phyloP scores from a whole-genome alignment of 2,888 invertebrate species.

The Steinernema hermaphroditum region DNA sequence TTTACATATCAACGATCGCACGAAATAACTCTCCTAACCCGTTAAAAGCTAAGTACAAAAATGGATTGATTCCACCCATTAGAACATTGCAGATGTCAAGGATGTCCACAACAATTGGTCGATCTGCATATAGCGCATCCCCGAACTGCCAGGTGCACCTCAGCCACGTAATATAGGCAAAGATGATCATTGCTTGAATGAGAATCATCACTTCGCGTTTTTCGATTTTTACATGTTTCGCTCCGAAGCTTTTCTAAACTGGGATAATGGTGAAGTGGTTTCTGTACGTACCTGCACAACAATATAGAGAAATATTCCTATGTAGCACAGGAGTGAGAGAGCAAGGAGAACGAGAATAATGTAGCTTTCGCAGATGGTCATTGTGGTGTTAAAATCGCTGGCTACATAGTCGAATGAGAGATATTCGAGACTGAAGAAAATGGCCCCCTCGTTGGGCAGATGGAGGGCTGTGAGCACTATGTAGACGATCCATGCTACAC shows the following conservation, averaged over 20 bases:
- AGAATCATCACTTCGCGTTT: background rate
- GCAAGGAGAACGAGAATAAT: background rate
- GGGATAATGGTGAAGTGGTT: background rate
- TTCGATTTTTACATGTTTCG: background rate
- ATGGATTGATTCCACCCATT: background rate
- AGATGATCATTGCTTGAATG: background rate
- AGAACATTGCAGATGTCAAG: background rate
- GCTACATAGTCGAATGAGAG: background rate
- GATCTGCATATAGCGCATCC: background rate
- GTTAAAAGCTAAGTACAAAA: conserved; percentile 7
- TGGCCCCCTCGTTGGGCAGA: background rate
- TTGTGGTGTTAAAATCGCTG: background rate
- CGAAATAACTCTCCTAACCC: no score
- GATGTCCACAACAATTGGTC: background rate
- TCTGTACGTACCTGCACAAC: background rate
- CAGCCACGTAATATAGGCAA: background rate
- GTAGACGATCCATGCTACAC: background rate
- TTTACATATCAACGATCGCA: no score
- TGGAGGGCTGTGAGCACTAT: background rate
- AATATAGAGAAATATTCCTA: background rate
- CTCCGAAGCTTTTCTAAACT: background rate
- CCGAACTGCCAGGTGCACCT: background rate
- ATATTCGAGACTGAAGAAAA: background rate
- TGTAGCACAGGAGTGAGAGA: background rate
- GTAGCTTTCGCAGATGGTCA: background rate